phyloP scores from a whole-genome alignment of 2,888 invertebrate species.

The Odontomyia ornata region DNA sequence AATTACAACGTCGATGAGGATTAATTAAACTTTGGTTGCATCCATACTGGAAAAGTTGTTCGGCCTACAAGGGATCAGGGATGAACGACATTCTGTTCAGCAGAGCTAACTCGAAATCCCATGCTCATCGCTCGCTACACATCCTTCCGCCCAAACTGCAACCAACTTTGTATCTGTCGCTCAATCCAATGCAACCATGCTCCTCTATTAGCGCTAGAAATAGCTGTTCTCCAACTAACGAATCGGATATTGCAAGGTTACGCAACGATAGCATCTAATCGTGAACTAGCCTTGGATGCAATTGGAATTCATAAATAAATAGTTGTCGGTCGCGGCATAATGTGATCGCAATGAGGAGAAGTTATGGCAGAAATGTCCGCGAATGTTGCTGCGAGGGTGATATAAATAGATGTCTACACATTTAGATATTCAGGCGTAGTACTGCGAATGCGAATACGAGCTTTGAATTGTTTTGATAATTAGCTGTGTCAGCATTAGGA shows the following conservation, averaged over 20 bases:
- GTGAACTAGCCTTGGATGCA: constrained; percentile 25
- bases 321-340: not conserved
- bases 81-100: not conserved
- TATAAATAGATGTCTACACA: not conserved
- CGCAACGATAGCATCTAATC: constrained; percentile 13
- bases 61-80: not conserved
- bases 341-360: not conserved
- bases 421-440: constrained; percentile 1
- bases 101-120: not conserved
- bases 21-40: not conserved
- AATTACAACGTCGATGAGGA: not conserved
- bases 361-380: not conserved
- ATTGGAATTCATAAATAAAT: constrained; percentile 23
- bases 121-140: not conserved
- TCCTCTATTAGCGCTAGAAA: too few species aligned
- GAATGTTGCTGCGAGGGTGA: not conserved
- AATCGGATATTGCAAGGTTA: constrained; percentile 41
- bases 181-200: too few species aligned
- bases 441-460: too few species aligned
- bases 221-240: not conserved
- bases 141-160: too few species aligned
- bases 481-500: too few species aligned
- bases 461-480: too few species aligned
- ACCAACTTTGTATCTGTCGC: too few species aligned
- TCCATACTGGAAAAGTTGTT: too few species aligned